Percentiles rank a stretch among this genome's conserved stretches.
phyloP scores from a whole-genome alignment of 2,113 vertebrate genomes.

The Barnardius zonarius region DNA sequence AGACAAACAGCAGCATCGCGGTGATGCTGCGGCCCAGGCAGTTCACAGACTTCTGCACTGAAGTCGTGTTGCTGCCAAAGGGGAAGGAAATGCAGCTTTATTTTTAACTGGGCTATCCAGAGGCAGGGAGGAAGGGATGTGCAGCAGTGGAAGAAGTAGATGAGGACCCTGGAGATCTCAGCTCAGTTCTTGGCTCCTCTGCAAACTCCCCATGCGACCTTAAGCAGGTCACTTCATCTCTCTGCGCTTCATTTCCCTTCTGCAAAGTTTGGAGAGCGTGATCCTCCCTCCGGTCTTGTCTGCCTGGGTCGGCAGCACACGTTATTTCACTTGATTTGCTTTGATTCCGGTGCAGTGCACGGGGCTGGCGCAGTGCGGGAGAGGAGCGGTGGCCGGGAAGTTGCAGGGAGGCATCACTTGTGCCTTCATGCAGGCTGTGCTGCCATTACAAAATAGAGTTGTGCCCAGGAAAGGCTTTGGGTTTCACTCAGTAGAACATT shows the following conservation, averaged over 20 bases:
- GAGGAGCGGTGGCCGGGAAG: neutral
- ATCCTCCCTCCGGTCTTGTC: neutral
- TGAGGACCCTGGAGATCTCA: slow-evolving; percentile 9
- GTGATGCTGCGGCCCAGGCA: neutral
- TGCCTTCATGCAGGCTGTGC: fast-evolving
- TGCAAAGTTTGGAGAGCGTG: neutral
- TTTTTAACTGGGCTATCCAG: neutral
- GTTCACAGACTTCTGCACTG: neutral
- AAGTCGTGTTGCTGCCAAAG: neutral
- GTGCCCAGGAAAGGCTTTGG: neutral
- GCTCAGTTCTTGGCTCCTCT: neutral
- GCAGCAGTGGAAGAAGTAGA: neutral
- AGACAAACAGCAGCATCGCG: neutral
- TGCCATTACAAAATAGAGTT: fast-evolving
- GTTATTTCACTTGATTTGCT: neutral
- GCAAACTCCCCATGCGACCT: neutral
- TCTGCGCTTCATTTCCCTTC: slow-evolving; percentile 25
- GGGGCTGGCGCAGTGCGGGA: neutral
- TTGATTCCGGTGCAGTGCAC: neutral
- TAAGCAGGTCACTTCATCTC: neutral
- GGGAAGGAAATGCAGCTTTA: neutral
- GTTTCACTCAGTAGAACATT: neutral
- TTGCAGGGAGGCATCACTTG: neutral
- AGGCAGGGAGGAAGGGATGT: neutral
- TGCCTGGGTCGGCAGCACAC: neutral